These are phyloP conservation scores for Phyllostomus hastatus DNA, from an alignment of 2,113 vertebrate genomes.

Conservation along the genomic window DNA sequence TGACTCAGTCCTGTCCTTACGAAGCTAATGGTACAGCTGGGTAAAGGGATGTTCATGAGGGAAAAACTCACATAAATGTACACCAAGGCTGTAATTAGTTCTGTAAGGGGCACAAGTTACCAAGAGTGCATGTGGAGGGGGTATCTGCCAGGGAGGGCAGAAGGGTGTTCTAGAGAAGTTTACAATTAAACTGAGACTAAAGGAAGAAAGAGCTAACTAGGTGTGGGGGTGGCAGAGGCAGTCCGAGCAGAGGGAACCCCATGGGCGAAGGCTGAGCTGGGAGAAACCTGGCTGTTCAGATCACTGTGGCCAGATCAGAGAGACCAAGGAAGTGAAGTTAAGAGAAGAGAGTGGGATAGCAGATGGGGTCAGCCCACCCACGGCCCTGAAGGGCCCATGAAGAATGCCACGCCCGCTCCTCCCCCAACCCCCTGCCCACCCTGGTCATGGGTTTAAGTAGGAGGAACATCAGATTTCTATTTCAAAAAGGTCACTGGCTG, in stretches of 20 bases:
- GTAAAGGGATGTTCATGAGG: neutral
- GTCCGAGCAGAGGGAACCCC: neutral
- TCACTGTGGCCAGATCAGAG: neutral
- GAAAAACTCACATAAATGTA: neutral
- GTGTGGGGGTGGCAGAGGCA: too few relatives aligned
- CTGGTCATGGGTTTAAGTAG: neutral
- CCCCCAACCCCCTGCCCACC: neutral
- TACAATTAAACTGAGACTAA: neutral
- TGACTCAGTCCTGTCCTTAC: neutral
- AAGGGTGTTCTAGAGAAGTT: neutral
- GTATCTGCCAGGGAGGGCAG: neutral
- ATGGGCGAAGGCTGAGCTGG: neutral
- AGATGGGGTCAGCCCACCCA: neutral
- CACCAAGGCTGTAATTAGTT: neutral
- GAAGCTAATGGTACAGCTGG: neutral
- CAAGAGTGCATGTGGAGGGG: fast-evolving
- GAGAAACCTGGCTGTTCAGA: neutral
- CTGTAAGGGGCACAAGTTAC: neutral
- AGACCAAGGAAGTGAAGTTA: neutral
- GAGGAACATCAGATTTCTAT: neutral
- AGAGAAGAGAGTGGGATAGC: neutral
- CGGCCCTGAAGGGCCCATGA: neutral
- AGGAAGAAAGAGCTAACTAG: neutral
- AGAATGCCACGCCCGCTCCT: neutral
- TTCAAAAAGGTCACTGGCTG: constrained; percentile 6